A percentile compares a stretch with the other conserved stretches of the same genome.
Conservation (phyloP, 2,113 vertebrate species). For the Dipodomys stephensi region DNA sequence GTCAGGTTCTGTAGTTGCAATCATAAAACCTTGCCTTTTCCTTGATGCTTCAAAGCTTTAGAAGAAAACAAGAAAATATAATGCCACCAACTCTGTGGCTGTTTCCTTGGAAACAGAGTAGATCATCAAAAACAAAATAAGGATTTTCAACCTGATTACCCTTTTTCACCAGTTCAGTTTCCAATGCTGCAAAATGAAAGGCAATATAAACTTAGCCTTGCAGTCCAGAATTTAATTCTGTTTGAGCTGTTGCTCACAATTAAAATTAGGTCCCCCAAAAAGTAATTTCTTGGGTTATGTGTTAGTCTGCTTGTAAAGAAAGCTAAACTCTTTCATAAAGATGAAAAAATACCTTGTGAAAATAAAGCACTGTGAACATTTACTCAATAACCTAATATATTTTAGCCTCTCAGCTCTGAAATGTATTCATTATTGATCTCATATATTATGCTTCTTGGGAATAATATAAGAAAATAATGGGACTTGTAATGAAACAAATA, state of each 20-base stretch:
- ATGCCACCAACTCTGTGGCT: slow-evolving; percentile 59
- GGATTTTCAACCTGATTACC: slow-evolving; percentile 75
- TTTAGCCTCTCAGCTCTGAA: slow-evolving; percentile 34
- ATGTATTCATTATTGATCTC: slow-evolving; percentile 34
- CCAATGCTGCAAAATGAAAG: slow-evolving; percentile 49
- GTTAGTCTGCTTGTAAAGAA: neutral
- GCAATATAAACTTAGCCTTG: neutral
- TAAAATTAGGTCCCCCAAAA: slow-evolving; percentile 13
- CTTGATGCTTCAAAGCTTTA: slow-evolving; percentile 68
- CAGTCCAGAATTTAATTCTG: slow-evolving; percentile 10
- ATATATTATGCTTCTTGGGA: slow-evolving; percentile 50
- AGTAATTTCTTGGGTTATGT: slow-evolving; percentile 17
- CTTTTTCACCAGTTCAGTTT: slow-evolving; percentile 51
- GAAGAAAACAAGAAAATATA: slow-evolving; percentile 65
- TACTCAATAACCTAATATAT: neutral
- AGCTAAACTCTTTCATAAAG: neutral
- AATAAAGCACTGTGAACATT: neutral
- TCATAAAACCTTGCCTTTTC: slow-evolving; percentile 67
- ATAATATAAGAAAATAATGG: slow-evolving; percentile 43
- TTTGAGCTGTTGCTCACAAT: neutral
- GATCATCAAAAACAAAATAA: slow-evolving; percentile 77
- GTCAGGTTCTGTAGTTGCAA: neutral
- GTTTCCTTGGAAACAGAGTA: slow-evolving; percentile 80
- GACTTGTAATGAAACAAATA: slow-evolving; percentile 49
- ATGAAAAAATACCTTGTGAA: slow-evolving; percentile 29